Evolutionary conservation across 2,113 vertebrate genomes (phyloP), one percentile per base, ranked within the genome.

Genomic region (Brachyhypopomus gauderio): DNA sequence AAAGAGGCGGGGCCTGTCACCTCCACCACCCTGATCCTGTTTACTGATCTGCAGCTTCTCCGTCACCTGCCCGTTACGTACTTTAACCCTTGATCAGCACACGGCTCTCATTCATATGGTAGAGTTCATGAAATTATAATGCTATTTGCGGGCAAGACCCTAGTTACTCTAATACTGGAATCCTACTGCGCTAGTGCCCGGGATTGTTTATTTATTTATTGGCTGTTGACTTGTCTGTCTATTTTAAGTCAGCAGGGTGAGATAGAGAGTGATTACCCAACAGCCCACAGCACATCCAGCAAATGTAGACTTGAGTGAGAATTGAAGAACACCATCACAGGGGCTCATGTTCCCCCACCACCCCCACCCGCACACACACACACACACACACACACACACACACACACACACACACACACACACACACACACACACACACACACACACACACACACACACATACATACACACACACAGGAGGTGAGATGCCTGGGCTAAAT

Each of bases 111-210:
- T 84, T 88, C 86, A 89, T 87, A 88, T 87, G 85, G n/a, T 34
- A 79, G 52, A n/a, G 76, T 79, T 90, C 87, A 89, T 90, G 88
- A 89, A 89, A 88, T 88, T 83, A 83, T 76, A 86, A 90, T 90
- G 84, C 83, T 74, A 85, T 85, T 71, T 73, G 75, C 25, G 58
- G 7, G 20, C 83, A 77, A 81, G 86, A 77, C 56, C 64, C 69
- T 76, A 27, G 59, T 83, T 87, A 79, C 20, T 78, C 78, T 41
- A 79, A 77, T 73, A 85, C 78, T 84, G 87, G 79, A 83, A 48
- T 64, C 23, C 48, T 56, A 36, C 77, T 17, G 72, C 76, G 55
- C 55, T 25, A 23, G 41, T 76, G 71, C 71, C 79, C 34, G 23
- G 45, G 34, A 72, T 38, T 75, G 76, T 85, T 85, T 88, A 69